Evolutionary conservation across 2,113 vertebrate genomes (phyloP), one percentile per base, ranked within the genome.

Genomic region (Scortum barcoo): DNA sequence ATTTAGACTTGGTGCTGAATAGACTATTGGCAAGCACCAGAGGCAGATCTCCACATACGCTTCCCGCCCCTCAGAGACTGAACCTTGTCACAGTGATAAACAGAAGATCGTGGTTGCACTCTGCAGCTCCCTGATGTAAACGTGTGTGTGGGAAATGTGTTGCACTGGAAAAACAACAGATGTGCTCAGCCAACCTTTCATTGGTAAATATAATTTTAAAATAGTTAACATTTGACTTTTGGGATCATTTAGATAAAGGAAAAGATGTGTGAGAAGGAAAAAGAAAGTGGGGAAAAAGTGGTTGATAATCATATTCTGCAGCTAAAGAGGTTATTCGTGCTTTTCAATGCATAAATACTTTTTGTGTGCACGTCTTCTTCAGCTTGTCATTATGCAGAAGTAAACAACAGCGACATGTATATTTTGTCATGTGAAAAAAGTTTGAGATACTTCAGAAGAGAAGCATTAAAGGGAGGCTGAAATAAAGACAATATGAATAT

Each of bases 81-180:
- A 72, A 48, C 16, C 28, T 10, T 36, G 33, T 81, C 70, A 70
- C 33, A 36, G 53, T 44, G 42, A 80, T 67, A 61, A 80, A 85
- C 72, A 67, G n/a, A 44, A 53, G 72, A 71, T 19, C 61, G 20
- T 58, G 51, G 36, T n/a, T 44, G 28, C 26, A 26, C 75, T 40
- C 12, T 61, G 60, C 51, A 42, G 58, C 61, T 67, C 58, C 24
- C 58, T 19, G 28, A 54, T 46, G 80, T 26, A 51, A 54, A 70
- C 1, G 0, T 51, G 42, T 58, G 46, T 20, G 58, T 60, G 28
- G 11, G 22, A 82, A 36, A 76, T n/a, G 19, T 67, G 62, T 0
- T 30, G 53, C 42, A 24, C 0, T 48, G 42, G 24, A 40, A 69
- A 33, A 78, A 65, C 48, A 58, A 44, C 70, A 74, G 50, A 66